Evolutionary conservation across 2,113 vertebrate genomes (phyloP).

Genomic region (Myiagra hebetior): DNA sequence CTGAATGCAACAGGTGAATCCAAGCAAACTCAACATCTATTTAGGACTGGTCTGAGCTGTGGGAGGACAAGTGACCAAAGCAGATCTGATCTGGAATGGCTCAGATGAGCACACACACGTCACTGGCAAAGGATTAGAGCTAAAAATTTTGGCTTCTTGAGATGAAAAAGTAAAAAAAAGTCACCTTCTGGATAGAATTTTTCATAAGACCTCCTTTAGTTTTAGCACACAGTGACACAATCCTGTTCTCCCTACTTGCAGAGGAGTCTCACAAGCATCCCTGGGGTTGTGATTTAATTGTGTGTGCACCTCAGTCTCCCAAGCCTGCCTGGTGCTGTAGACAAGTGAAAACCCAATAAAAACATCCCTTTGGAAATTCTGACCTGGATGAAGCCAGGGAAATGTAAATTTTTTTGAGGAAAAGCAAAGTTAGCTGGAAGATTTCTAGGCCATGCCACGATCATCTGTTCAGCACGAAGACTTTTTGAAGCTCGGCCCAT

Average conservation of each 20-base stretch:
- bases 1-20: background rate
- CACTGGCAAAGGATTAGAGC: background rate
- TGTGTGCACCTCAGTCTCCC: background rate
- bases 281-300: background rate
- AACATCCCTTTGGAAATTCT: background rate
- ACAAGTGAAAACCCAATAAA: background rate
- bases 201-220: background rate
- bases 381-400: background rate
- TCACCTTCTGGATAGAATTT: background rate
- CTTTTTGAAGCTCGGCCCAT: slow-evolving; percentile 2
- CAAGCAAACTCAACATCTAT: background rate
- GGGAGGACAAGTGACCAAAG: background rate
- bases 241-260: background rate
- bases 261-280: background rate
- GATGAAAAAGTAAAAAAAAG: background rate
- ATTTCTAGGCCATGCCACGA: slow-evolving; percentile 53
- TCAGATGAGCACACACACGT: rapidly evolving
- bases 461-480: background rate
- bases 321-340: background rate
- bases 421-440: slow-evolving; percentile 2
- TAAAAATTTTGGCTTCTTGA: background rate
- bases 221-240: background rate
- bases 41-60: background rate
- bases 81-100: background rate
- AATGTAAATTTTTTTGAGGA: background rate